Evolutionary conservation across 2,797 vertebrate species (phyloP).

Genomic region (Megaceryle alcyon): DNA sequence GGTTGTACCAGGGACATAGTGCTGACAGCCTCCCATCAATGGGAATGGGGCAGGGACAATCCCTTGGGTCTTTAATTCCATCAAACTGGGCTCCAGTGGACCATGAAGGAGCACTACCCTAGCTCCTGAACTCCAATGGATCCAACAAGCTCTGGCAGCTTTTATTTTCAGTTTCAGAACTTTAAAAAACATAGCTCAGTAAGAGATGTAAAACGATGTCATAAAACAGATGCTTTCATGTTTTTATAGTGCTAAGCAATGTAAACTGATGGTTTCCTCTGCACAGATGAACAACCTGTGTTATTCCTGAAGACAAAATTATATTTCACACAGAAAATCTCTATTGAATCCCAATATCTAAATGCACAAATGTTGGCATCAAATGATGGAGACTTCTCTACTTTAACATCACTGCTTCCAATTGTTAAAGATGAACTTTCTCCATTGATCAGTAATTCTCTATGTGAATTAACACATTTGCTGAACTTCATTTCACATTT

Average conservation of each 20-base stretch:
- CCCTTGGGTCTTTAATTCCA: not conserved
- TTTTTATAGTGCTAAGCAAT: not conserved
- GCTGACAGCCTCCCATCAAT: not conserved
- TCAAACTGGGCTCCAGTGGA: not conserved
- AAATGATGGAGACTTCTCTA: not conserved
- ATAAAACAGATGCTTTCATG: not conserved
- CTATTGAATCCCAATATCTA: not conserved
- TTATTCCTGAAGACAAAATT: not conserved
- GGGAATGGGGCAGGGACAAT: not conserved
- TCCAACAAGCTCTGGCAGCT: not conserved
- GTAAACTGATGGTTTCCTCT: not conserved
- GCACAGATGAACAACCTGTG: not conserved
- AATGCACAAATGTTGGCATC: fast-evolving
- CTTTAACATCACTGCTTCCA: not conserved
- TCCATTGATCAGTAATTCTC: not conserved
- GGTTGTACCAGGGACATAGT: not conserved
- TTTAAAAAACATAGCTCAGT: not conserved
- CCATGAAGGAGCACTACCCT: not conserved
- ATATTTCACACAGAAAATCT: not conserved
- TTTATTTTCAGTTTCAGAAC: not conserved
- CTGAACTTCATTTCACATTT: not conserved
- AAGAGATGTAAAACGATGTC: not conserved
- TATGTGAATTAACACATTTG: not conserved
- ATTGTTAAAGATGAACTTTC: not conserved
- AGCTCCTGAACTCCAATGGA: not conserved